Base-by-base conservation (phyloP, 1,140 invertebrate species). In the Copidosoma floridanum region DNA sequence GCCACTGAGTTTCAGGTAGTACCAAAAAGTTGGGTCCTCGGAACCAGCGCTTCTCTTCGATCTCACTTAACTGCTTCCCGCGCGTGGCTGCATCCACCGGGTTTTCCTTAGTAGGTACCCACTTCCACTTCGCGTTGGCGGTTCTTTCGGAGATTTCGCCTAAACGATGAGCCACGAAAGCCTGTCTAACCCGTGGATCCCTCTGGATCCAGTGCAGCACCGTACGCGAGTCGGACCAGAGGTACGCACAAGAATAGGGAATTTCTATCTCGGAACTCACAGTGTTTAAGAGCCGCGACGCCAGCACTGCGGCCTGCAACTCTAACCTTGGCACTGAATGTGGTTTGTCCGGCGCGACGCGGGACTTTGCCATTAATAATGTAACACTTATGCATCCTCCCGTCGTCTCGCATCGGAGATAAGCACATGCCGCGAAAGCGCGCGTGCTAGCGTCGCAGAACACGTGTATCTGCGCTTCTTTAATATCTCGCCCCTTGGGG, bases 71-170 rank as follows among this genome's bases (percentile, higher is more conserved):
- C 10, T 4, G 7, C 21, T 16, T 8, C 38, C n/a, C 23, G 7
- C 37, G 52, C 23, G 38, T 27, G 2, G 1, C 14, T 27, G 16
- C 26, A n/a, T 83, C 80, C 1, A 77, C 78, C 27, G 79, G 77
- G 66, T 83, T 83, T 3, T 76, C 47, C 18, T 51, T 41, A 1
- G 75, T 69, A 10, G 53, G 38, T 1, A 82, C 71, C 63, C 83
- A 75, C 23, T 38, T 11, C 82, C 80, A 84, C 18, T 76, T 57
- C 10, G 51, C 23, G 1, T 37, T 24, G 8, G 58, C 32, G 7
- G 68, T 56, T 23, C 59, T 40, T 16, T 55, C 55, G 23, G 66
- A 57, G 18, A 81, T 77, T 58, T 73, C 63, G 1, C 63, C 24
- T 6, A 77, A 71, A 14, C 76, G 41, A 69, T 80, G 78, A 2